Base-by-base conservation (phyloP, 2,113 vertebrate species). In the Clinocottus analis region DNA sequence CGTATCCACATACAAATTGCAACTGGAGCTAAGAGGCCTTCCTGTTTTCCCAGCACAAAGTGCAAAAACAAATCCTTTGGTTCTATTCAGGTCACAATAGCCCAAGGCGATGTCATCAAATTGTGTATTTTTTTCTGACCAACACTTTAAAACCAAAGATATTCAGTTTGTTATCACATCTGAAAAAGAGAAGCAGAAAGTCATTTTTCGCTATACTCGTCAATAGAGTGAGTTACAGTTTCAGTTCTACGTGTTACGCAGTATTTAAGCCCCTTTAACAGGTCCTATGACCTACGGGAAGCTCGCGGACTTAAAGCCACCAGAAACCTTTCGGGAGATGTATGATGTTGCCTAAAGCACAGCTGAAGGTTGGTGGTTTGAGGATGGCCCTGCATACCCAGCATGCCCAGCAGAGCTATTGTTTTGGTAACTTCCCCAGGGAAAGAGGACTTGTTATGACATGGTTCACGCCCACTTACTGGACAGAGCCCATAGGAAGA, bases 341-440 rank as follows among this genome's bases (percentile, higher is more conserved):
- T 72, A 17, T 56, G 63, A 79, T 33, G 37, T 66, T 39, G 66
- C 41, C 47, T 60, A 47, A 49, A 66, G 47, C 47, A 39, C 25
- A 33, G 59, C 53, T 86, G 67, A 72, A 33, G 21, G 39, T 51
- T 53, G 64, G 33, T 72, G 67, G 37, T 41, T 35, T 16, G 58
- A 87, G 64, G 74, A 72, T 77, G 77, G 70, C 43, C 51, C 47
- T 82, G 65, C 21, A 51, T 83, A 66, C 83, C 66, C 71, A 85
- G 82, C 51, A 45, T 66, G 72, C 56, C 83, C 87, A 84, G 65
- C 64, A 85, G 67, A 83, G 69, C 83, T 84, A 71, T 91, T 91
- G 90, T 91, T 90, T 92, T 88, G 70, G 82, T 90, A 79, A 85
- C 88, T 82, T 91, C 87, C 84, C 82, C 41, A 25, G 75, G 75